A percentile compares a stretch with the other conserved stretches of the same genome.
Evolutionary conservation across 2,113 vertebrate species (phyloP).

Genomic region (Boulengeromyrus knoepffleri): DNA sequence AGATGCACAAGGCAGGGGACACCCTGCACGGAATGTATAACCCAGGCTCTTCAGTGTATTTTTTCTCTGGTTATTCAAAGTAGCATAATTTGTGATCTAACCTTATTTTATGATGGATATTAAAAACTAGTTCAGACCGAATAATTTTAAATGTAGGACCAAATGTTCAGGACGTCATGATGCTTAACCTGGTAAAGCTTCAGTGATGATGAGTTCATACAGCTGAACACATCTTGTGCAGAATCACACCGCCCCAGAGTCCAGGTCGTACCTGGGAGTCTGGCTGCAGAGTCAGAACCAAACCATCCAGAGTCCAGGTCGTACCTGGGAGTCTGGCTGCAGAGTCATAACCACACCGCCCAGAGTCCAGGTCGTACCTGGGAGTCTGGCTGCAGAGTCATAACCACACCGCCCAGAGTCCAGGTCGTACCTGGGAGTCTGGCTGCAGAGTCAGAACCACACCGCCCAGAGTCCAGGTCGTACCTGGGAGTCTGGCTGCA

Average conservation of each 20-base stretch:
- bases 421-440: too few species aligned
- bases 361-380: background rate
- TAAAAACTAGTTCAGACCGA: background rate
- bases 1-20: background rate
- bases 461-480: background rate
- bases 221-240: background rate
- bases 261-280: background rate
- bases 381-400: background rate
- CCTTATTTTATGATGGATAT: background rate
- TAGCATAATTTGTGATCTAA: background rate
- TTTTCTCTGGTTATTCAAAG: background rate
- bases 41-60: background rate
- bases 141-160: background rate
- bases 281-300: background rate
- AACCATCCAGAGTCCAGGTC: background rate
- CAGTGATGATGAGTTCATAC: background rate
- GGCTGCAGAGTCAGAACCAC: background rate
- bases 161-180: background rate
- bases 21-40: background rate
- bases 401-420: too few species aligned
- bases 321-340: too few species aligned
- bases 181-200: background rate
- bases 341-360: background rate
- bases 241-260: background rate
- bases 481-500: background rate